Evolutionary conservation across 1,140 invertebrate genomes (phyloP).

Genomic region (Campoletis sonorensis): DNA sequence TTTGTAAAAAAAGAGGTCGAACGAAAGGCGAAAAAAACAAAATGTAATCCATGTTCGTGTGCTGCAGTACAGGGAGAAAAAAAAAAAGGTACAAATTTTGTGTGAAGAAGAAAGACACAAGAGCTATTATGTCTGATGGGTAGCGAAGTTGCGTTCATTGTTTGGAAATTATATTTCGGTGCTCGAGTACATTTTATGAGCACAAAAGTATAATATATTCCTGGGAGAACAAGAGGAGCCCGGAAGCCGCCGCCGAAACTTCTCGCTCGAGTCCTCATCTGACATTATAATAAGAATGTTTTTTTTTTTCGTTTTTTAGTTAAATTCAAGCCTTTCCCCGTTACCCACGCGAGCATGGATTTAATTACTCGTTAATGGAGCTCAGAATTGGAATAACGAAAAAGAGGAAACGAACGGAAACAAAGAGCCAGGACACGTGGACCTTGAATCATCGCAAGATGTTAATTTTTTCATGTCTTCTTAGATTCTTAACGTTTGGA

Average conservation of each 20-base stretch:
- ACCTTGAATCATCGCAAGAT: neutral
- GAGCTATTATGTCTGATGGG: conserved; percentile 48
- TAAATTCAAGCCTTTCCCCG: conserved; percentile 30
- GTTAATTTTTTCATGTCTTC: neutral
- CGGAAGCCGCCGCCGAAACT: conserved; percentile 19
- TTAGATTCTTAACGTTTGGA: neutral
- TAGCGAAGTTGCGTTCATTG: conserved; percentile 29
- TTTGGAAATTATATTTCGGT: conserved; percentile 40
- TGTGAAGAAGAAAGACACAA: conserved; percentile 40
- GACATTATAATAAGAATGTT: conserved; percentile 18
- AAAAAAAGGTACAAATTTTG: conserved; percentile 28
- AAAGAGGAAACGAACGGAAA: neutral
- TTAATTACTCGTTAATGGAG: conserved; percentile 31
- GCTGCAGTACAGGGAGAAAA: neutral
- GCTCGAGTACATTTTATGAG: neutral
- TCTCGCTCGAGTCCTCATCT: neutral
- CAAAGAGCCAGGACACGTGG: neutral
- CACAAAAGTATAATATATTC: neutral
- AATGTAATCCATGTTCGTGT: too few relatives aligned
- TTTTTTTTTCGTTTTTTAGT: neutral
- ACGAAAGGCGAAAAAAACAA: too few relatives aligned
- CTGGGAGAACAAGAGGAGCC: neutral
- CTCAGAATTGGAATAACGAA: neutral
- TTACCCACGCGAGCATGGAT: conserved; percentile 18
- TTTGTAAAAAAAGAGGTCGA: too few relatives aligned